Evolutionary conservation across 2,797 vertebrate species (phyloP).

Genomic region (Danio albolineatus): DNA sequence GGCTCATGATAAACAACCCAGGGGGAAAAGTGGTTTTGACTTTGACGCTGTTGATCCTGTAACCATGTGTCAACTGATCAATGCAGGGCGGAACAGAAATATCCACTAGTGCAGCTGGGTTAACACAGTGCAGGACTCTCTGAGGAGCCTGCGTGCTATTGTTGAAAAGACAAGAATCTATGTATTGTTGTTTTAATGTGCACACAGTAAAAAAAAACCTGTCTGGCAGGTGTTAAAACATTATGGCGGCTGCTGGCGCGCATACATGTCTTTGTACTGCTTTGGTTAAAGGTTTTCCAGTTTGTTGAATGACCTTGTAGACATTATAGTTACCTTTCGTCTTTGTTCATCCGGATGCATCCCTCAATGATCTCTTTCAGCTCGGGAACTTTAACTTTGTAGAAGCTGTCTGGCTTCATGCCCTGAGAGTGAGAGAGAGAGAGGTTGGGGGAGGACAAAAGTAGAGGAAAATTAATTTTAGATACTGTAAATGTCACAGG

Average conservation of each 20-base stretch:
- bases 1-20: not conserved
- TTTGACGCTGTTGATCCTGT: slow-evolving; percentile 50
- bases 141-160: not conserved
- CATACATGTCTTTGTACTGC: slow-evolving; percentile 80
- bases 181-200: slow-evolving; percentile 32
- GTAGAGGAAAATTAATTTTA: not conserved
- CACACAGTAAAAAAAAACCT: slow-evolving; percentile 76
- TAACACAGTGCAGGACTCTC: slow-evolving; percentile 38
- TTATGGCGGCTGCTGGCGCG: slow-evolving; percentile 41
- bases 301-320: slow-evolving; percentile 50
- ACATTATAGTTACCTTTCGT: slow-evolving; percentile 80
- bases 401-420: slow-evolving; percentile 92
- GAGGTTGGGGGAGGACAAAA: not conserved
- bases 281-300: slow-evolving; percentile 5
- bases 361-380: slow-evolving; percentile 94
- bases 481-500: slow-evolving; percentile 16
- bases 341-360: slow-evolving; percentile 90
- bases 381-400: slow-evolving; percentile 89
- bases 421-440: slow-evolving; percentile 77
- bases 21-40: not conserved
- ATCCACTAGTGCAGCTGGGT: slow-evolving; percentile 17
- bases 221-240: slow-evolving; percentile 64
- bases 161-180: slow-evolving; percentile 26
- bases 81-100: not conserved
- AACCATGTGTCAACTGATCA: slow-evolving; percentile 4